Evolutionary conservation across 2,797 vertebrate species (phyloP).

Genomic region (Melopsittacus undulatus): DNA sequence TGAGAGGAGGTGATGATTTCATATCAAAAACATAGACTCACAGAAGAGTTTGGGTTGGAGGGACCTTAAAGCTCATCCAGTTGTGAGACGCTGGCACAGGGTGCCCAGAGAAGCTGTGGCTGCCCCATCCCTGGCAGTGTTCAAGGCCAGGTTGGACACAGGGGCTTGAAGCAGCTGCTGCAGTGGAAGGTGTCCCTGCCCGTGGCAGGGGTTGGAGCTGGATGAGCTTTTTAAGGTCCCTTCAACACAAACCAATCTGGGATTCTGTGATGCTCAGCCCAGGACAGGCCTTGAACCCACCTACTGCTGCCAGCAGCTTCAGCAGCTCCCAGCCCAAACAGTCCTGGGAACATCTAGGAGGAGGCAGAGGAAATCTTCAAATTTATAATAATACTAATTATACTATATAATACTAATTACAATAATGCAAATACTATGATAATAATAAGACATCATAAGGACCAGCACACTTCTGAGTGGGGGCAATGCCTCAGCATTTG

Average conservation of each 20-base stretch:
- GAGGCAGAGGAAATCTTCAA: background rate
- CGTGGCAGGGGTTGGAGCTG: background rate
- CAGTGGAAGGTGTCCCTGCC: background rate
- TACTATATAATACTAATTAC: background rate
- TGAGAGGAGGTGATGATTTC: background rate
- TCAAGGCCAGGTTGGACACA: background rate
- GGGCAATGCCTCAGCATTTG: background rate
- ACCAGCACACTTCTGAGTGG: accelerated
- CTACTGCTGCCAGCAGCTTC: background rate
- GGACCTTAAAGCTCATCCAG: background rate
- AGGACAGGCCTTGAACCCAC: background rate
- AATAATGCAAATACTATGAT: background rate
- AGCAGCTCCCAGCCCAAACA: background rate
- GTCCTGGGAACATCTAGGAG: background rate
- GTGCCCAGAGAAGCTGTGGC: background rate
- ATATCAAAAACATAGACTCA: background rate
- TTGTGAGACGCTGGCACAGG: background rate
- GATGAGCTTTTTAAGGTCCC: background rate
- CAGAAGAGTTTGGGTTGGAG: background rate
- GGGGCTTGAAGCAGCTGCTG: background rate
- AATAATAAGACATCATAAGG: background rate
- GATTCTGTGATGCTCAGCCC: background rate
- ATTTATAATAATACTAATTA: background rate
- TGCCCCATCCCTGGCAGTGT: background rate
- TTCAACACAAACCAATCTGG: background rate